Base-by-base conservation (phyloP, 1,140 invertebrate genomes). In the Drosophila fuyamai region DNA sequence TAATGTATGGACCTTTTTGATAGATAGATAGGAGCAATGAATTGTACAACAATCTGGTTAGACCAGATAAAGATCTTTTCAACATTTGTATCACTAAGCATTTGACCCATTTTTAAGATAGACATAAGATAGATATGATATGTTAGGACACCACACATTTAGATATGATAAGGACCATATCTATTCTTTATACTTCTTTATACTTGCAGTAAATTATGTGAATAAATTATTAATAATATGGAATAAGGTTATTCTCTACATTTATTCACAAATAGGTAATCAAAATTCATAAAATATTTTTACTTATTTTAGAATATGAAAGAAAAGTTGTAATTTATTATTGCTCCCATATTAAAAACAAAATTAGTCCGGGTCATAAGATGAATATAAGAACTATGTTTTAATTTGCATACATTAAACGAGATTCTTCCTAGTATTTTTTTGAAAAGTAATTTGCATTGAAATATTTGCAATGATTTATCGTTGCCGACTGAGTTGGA, bases 401-500 rank as follows among this genome's bases (percentile, higher is more conserved):
- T n/a, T n/a, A n/a, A n/a, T 23, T 23, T 23, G 23, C 23, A 23
- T 23, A 23, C 3, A 23, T 4, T 23, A 23, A 23, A 23, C 66
- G 29, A 36, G 41, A 16, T 44, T 5, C 36, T 29, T 4, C 46
- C 18, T 8, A 38, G 12, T 51, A 53, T n/a, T 1, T 41, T 23
- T 35, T 36, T n/a, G 12, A 13, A 5, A 32, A 50, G 5, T 58
- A 54, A 68, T 68, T 68, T 16, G 12, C 65, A 68, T 68, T 68
- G 61, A 53, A 41, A 68, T 43, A 51, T 18, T 66, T 66, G 36
- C 36, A 18, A 16, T 71, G 44, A 71, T 71, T 58, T 43, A 71
- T 70, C 6, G 18, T 50, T 18, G 23, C 9, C 18, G 44, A 40
- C 16, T 71, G 67, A 12, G 65, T 50, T 36, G 65, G 50, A 57